Evolutionary conservation across 2,888 invertebrate genomes (phyloP).

Genomic region (Orthosia cruda): DNA sequence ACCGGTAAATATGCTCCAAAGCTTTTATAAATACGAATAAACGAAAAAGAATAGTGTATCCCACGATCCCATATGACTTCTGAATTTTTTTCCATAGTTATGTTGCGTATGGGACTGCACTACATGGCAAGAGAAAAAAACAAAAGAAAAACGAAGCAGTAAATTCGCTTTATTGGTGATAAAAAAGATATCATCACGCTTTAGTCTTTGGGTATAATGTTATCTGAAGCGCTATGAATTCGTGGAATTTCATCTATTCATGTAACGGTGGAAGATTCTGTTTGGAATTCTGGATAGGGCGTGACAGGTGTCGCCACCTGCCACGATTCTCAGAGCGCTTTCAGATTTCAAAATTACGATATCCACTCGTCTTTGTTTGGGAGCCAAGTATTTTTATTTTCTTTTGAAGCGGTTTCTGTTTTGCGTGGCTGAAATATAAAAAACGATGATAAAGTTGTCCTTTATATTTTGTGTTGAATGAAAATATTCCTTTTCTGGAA

Average conservation of each 20-base stretch:
- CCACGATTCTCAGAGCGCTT: constrained; percentile 49
- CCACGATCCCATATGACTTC: not conserved
- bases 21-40: constrained; percentile 45
- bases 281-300: constrained; percentile 18
- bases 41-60: constrained; percentile 30
- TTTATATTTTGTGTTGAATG: constrained; percentile 31
- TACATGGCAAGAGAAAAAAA: constrained; percentile 13
- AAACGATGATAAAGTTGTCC: constrained; percentile 16
- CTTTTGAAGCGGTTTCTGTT: constrained; percentile 45
- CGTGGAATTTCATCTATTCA: constrained; percentile 35
- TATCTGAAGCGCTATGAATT: constrained; percentile 20
- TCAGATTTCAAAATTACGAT: constrained; percentile 59
- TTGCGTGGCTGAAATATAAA: constrained; percentile 10
- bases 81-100: constrained; percentile 10
- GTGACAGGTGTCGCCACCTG: constrained; percentile 48
- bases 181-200: constrained; percentile 45
- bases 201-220: constrained; percentile 27
- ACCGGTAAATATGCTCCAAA: constrained; percentile 52
- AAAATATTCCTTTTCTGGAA: constrained; percentile 13
- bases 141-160: constrained; percentile 11
- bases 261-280: constrained; percentile 11
- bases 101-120: constrained; percentile 10
- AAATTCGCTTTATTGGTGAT: constrained; percentile 38
- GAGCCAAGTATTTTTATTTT: constrained; percentile 48
- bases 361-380: constrained; percentile 37